Percentiles rank a stretch among this genome's conserved stretches.
Conservation (phyloP, 2,113 vertebrate genomes). For the Petrocephalus zakoni region DNA sequence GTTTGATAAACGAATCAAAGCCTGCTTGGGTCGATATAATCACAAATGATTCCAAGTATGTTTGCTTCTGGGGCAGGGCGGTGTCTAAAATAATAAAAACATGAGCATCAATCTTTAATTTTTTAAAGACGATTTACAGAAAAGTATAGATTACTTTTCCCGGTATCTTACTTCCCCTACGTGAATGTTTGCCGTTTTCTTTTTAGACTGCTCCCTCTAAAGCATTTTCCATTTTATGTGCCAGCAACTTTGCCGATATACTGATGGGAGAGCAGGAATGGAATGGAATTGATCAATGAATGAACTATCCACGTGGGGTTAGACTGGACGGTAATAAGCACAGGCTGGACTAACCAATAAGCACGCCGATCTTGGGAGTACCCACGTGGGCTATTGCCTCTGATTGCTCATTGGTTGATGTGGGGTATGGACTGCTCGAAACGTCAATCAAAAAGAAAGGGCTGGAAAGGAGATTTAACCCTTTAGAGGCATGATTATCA, state of each 20-base stretch:
- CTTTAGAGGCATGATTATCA: conserved; percentile 39
- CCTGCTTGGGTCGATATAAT: background rate
- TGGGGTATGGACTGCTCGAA: conserved; percentile 32
- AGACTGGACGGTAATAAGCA: conserved; percentile 57
- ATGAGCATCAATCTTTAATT: conserved; percentile 1
- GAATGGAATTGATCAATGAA: conserved; percentile 57
- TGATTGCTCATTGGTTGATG: conserved; percentile 51
- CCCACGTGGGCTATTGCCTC: conserved; percentile 61
- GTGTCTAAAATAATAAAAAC: background rate
- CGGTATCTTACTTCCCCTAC: background rate
- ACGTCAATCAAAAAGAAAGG: conserved; percentile 57
- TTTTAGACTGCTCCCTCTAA: conserved; percentile 3
- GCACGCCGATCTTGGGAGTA: background rate
- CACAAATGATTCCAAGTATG: background rate
- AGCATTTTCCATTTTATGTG: conserved; percentile 25
- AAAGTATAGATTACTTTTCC: background rate
- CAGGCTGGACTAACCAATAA: conserved; percentile 52
- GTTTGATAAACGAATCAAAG: background rate
- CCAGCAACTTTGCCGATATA: conserved; percentile 29
- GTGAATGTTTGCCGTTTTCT: background rate
- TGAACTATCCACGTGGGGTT: conserved; percentile 75
- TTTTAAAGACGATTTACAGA: background rate
- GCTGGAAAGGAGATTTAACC: conserved; percentile 50
- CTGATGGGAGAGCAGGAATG: conserved; percentile 26
- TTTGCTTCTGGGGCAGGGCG: background rate